phyloP scores from a whole-genome alignment of 1,140 invertebrate species.

The Habropoda laboriosa region DNA sequence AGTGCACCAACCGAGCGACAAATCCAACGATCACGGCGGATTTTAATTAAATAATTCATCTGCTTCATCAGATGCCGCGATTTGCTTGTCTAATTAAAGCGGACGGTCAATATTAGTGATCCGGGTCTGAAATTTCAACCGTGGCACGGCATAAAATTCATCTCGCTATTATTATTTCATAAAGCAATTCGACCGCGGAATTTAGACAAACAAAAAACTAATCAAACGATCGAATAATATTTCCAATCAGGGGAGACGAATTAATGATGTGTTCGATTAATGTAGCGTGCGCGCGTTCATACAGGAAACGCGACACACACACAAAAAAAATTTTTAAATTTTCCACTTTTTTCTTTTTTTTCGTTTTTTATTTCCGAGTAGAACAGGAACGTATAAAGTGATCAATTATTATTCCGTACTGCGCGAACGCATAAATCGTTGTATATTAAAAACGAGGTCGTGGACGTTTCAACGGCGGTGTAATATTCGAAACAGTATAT shows the following conservation, averaged over 20 bases:
- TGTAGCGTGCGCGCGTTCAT: no score
- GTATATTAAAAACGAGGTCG: conserved; percentile 28
- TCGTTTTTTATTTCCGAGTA: no score
- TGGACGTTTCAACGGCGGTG: conserved; percentile 9
- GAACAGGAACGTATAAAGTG: background rate
- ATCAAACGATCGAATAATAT: background rate
- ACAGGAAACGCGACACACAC: no score
- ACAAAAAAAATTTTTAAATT: no score
- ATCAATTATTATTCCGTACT: background rate
- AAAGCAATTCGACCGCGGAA: background rate
- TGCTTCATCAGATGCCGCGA: background rate
- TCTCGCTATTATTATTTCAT: background rate
- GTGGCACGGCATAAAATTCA: background rate
- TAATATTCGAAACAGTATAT: conserved; percentile 22
- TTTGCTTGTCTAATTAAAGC: background rate
- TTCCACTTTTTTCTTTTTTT: background rate
- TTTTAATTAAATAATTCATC: background rate
- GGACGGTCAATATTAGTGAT: no score
- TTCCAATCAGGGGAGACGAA: background rate
- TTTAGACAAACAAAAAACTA: background rate
- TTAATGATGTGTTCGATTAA: background rate
- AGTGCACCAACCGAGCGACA: background rate
- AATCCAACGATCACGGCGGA: background rate
- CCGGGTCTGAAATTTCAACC: background rate
- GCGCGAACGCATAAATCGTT: background rate